Evolutionary conservation across 2,888 invertebrate genomes (phyloP).

Genomic region (Catocala fraxini): DNA sequence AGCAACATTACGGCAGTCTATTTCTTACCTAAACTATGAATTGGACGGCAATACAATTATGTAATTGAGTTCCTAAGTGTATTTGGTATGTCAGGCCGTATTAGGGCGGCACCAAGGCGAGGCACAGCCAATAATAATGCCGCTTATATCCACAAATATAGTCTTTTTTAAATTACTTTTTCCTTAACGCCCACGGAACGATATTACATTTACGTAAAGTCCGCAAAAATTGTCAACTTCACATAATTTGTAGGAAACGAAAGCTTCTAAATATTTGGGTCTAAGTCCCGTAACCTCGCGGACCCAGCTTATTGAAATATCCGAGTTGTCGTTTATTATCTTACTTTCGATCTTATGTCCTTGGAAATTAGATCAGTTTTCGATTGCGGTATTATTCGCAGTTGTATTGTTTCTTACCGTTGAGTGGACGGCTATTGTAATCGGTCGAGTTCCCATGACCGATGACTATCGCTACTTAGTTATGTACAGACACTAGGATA

Average conservation of each 20-base stretch:
- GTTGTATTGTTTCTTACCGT: constrained; percentile 36
- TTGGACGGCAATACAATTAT: neutral
- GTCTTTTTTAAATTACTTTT: constrained; percentile 1
- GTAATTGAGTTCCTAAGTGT: neutral
- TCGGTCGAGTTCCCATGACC: constrained; percentile 60
- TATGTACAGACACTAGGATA: constrained; percentile 19
- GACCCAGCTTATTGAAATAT: constrained; percentile 19
- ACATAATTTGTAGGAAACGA: constrained; percentile 22
- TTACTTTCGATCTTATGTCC: constrained; percentile 22
- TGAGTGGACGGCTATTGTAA: constrained; percentile 52
- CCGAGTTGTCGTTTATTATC: neutral
- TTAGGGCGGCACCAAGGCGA: neutral
- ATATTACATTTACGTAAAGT: constrained; percentile 10
- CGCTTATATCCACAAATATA: neutral
- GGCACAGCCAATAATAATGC: neutral
- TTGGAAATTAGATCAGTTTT: constrained; percentile 24
- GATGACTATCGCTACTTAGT: constrained; percentile 38
- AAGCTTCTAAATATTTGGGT: constrained; percentile 27
- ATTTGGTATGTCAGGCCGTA: neutral
- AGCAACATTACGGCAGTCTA: too few relatives aligned
- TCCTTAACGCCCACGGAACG: neutral
- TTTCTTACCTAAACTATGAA: too few relatives aligned
- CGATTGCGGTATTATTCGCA: constrained; percentile 23
- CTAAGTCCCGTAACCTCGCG: constrained; percentile 30
- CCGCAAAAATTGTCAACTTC: constrained; percentile 33